phyloP scores from a whole-genome alignment of 1,140 invertebrate species.

The Nilaparvata lugens region DNA sequence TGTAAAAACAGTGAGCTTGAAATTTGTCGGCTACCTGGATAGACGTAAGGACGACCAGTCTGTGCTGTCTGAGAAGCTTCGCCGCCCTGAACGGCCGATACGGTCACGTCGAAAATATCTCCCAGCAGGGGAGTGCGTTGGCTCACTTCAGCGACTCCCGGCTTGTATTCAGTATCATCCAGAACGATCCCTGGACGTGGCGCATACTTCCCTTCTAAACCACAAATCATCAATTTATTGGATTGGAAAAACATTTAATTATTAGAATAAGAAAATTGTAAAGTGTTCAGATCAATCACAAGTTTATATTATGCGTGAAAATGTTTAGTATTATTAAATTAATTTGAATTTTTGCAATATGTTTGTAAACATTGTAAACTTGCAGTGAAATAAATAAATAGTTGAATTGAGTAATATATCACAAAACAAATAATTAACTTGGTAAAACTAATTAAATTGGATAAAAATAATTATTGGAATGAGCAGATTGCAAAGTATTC shows the following conservation, averaged over 20 bases:
- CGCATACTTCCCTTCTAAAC: slow-evolving; percentile 39
- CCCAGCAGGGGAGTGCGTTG: slow-evolving; percentile 43
- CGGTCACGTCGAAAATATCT: slow-evolving; percentile 79
- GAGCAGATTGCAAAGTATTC: too few relatives aligned
- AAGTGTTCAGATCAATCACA: too few relatives aligned
- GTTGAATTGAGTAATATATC: too few relatives aligned
- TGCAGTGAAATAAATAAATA: too few relatives aligned
- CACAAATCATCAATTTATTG: slow-evolving; percentile 5
- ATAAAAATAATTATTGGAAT: too few relatives aligned
- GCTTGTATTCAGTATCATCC: slow-evolving; percentile 69
- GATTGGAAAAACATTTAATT: slow-evolving; percentile 13
- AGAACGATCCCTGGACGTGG: slow-evolving; percentile 71
- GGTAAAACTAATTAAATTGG: too few relatives aligned
- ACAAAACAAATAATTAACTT: too few relatives aligned
- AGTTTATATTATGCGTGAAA: too few relatives aligned
- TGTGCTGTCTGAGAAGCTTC: slow-evolving; percentile 42
- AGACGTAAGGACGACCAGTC: slow-evolving; percentile 42
- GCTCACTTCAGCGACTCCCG: slow-evolving; percentile 37
- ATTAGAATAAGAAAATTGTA: background rate
- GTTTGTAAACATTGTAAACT: too few relatives aligned
- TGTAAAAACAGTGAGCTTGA: background rate
- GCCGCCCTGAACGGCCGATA: slow-evolving; percentile 76
- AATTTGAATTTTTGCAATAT: too few relatives aligned
- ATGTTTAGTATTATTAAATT: too few relatives aligned
- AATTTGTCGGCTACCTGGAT: slow-evolving; percentile 36